Conservation (phyloP, 2,888 invertebrate species). For the Epirrhoe alternata region DNA sequence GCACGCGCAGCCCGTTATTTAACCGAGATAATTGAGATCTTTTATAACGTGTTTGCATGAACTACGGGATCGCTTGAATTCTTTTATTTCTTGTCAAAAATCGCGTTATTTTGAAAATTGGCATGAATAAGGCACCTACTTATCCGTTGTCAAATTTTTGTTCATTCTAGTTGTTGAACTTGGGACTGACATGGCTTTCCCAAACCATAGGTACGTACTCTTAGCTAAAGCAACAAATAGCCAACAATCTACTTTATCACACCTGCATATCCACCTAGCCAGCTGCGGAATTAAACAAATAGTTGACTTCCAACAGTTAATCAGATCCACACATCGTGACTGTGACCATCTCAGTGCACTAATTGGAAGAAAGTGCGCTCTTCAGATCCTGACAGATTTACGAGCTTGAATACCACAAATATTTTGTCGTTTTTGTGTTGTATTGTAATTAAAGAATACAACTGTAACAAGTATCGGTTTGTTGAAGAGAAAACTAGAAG, state of each 20-base stretch:
- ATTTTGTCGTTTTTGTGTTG: conserved; percentile 2
- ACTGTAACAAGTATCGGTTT: background rate
- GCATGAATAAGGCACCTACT: no score
- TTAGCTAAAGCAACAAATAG: no score
- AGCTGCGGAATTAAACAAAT: background rate
- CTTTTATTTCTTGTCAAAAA: background rate
- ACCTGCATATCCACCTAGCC: background rate
- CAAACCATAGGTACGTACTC: no score
- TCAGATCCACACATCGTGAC: conserved; percentile 19
- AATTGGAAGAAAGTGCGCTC: conserved; percentile 33
- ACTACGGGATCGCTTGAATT: background rate
- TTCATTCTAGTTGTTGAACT: no score
- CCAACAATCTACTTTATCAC: no score
- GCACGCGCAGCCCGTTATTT: conserved; percentile 24
- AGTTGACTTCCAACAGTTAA: background rate
- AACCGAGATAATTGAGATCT: conserved; percentile 13
- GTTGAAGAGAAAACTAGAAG: background rate
- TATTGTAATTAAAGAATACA: background rate
- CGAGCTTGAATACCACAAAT: conserved; percentile 19
- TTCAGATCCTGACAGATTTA: conserved; percentile 26
- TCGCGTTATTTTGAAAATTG: no score
- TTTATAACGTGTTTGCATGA: conserved; percentile 3
- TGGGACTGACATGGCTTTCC: no score
- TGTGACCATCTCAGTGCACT: conserved; percentile 20
- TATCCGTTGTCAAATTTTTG: no score